Percentiles rank a stretch among this genome's conserved stretches.
Conservation (phyloP, 2,888 invertebrate genomes). For the Sisyra nigra region DNA sequence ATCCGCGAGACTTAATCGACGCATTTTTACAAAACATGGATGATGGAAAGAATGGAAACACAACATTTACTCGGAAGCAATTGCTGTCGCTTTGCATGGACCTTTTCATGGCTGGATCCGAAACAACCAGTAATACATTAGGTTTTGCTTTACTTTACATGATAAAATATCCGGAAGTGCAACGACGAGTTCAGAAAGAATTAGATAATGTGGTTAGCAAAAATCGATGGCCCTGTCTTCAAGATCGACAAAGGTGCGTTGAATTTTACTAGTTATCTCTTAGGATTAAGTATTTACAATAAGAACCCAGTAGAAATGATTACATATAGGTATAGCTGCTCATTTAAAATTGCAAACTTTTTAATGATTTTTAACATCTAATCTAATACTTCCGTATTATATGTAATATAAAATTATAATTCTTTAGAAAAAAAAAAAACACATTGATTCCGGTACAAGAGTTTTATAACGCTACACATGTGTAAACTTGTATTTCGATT, state of each 20-base stretch:
- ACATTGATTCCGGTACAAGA: no score
- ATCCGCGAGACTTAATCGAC: constrained; percentile 45
- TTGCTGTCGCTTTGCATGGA: constrained; percentile 38
- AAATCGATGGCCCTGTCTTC: constrained; percentile 33
- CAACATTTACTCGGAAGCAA: constrained; percentile 29
- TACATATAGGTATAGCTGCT: no score
- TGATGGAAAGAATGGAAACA: constrained; percentile 25
- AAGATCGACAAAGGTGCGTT: constrained; percentile 34
- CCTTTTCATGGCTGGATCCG: constrained; percentile 51
- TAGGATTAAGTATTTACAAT: no score
- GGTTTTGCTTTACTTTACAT: constrained; percentile 41
- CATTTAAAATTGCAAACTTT: no score
- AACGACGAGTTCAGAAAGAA: constrained; percentile 38
- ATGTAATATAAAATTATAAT: no score
- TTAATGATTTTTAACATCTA: no score
- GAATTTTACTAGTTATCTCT: constrained; percentile 1
- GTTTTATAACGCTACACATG: background rate
- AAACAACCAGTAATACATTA: constrained; percentile 50
- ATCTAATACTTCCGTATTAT: no score
- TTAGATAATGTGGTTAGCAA: constrained; percentile 40
- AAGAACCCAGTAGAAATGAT: no score
- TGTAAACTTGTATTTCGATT: background rate
- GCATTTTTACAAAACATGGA: constrained; percentile 43
- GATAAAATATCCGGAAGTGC: constrained; percentile 37
- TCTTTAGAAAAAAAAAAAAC: no score